Conservation (phyloP, 2,888 invertebrate species). For the Amphiduros pacificus region DNA sequence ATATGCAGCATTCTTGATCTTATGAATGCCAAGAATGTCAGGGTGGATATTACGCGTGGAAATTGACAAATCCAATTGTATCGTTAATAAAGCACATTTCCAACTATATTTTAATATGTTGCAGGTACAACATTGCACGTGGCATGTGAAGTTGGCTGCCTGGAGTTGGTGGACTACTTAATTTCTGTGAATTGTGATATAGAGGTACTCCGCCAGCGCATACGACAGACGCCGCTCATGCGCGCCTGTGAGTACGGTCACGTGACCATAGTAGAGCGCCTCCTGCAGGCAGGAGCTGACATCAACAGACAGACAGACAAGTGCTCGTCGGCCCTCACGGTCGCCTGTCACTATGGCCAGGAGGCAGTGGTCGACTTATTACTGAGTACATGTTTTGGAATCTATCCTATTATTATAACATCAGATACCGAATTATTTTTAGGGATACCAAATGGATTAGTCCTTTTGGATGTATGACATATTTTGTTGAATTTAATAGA, state of each 20-base stretch:
- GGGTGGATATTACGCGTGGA: neutral
- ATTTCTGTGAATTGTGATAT: slow-evolving; percentile 19
- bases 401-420: no score
- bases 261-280: slow-evolving; percentile 11
- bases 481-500: no score
- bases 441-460: no score
- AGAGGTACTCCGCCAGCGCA: slow-evolving; percentile 13
- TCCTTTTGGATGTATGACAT: no score
- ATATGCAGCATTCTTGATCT: no score
- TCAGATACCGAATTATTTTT: no score
- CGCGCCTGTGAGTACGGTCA: slow-evolving; percentile 22
- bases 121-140: slow-evolving; percentile 27
- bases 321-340: slow-evolving; percentile 25
- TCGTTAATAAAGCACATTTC: no score
- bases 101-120: neutral
- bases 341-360: slow-evolving; percentile 28
- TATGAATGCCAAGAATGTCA: no score
- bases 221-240: slow-evolving; percentile 28
- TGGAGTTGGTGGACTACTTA: slow-evolving; percentile 16
- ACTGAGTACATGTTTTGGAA: no score
- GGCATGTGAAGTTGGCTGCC: slow-evolving; percentile 12
- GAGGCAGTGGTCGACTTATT: slow-evolving; percentile 12
- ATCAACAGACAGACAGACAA: slow-evolving; percentile 24
- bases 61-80: no score
- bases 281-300: slow-evolving; percentile 22